Conservation (phyloP, 2,797 vertebrate genomes). For the Tolypeutes matacus region DNA sequence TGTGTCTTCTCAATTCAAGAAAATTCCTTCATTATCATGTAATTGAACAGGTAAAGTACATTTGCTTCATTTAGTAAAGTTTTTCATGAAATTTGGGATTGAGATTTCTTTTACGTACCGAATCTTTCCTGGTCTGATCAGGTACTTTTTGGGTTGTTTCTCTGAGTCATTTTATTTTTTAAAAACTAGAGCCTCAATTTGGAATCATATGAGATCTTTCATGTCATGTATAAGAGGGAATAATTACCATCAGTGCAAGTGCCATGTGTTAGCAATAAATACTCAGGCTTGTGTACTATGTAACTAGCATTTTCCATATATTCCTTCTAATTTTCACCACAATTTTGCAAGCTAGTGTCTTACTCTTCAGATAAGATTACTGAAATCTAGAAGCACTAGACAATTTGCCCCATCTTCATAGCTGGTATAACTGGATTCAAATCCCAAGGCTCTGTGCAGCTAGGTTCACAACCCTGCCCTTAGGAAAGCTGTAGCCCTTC, state of each 20-base stretch:
- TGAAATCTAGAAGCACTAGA: not conserved
- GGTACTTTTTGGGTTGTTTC: not conserved
- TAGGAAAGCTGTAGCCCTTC: not conserved
- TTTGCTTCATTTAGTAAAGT: not conserved
- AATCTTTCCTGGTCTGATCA: slow-evolving; percentile 28
- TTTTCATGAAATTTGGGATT: not conserved
- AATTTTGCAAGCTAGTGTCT: not conserved
- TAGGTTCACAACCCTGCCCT: not conserved
- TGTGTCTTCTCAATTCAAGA: slow-evolving; percentile 37
- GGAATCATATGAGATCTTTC: slow-evolving; percentile 18
- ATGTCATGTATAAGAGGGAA: not conserved
- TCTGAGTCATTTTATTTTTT: not conserved
- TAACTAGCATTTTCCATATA: not conserved
- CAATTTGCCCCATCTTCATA: not conserved
- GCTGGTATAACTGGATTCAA: not conserved
- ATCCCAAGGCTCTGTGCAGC: not conserved
- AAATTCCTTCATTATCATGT: slow-evolving; percentile 19
- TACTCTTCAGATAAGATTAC: not conserved
- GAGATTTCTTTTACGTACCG: slow-evolving; percentile 4
- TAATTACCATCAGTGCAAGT: not conserved
- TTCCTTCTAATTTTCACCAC: not conserved
- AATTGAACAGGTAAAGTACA: not conserved
- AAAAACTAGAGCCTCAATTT: not conserved
- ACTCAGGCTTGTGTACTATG: not conserved
- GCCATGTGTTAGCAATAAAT: not conserved